Evolutionary conservation across 2,113 vertebrate species (phyloP).

Genomic region (Alces alces): DNA sequence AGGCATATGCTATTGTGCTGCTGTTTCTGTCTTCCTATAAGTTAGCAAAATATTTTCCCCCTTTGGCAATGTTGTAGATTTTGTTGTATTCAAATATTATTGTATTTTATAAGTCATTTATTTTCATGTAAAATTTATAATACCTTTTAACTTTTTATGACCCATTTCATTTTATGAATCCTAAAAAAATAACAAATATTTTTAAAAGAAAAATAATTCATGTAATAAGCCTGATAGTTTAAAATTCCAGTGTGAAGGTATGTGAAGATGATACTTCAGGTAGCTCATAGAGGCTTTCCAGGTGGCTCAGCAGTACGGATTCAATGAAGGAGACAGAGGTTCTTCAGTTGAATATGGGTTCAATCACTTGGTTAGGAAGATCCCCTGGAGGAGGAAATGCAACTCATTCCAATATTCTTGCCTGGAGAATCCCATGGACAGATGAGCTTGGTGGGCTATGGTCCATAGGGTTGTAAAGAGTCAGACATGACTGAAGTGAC

Average conservation of each 20-base stretch:
- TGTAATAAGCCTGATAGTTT: not conserved
- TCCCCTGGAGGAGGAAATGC: not conserved
- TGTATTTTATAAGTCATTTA: conserved; percentile 47
- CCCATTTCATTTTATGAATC: conserved; percentile 39
- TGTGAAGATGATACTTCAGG: not conserved
- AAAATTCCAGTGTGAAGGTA: not conserved
- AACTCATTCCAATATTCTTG: not conserved
- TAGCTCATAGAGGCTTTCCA: not conserved
- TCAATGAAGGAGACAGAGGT: not conserved
- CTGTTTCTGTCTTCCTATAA: not conserved
- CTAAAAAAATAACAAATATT: not conserved
- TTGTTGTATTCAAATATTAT: conserved; percentile 24
- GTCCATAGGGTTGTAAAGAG: not conserved
- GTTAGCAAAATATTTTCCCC: not conserved
- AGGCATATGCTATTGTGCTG: not conserved
- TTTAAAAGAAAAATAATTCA: not conserved
- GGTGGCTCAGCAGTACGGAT: not conserved
- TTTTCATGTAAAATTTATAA: conserved; percentile 33
- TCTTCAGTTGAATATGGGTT: not conserved
- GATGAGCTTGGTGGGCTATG: not conserved
- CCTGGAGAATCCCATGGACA: not conserved
- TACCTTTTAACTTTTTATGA: conserved; percentile 50
- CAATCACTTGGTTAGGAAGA: not conserved
- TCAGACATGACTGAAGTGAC: not conserved
- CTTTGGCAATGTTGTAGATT: not conserved